Percentiles rank a stretch among this genome's conserved stretches.
Conservation (phyloP, 2,113 vertebrate genomes). For the Chrysochloris asiatica region DNA sequence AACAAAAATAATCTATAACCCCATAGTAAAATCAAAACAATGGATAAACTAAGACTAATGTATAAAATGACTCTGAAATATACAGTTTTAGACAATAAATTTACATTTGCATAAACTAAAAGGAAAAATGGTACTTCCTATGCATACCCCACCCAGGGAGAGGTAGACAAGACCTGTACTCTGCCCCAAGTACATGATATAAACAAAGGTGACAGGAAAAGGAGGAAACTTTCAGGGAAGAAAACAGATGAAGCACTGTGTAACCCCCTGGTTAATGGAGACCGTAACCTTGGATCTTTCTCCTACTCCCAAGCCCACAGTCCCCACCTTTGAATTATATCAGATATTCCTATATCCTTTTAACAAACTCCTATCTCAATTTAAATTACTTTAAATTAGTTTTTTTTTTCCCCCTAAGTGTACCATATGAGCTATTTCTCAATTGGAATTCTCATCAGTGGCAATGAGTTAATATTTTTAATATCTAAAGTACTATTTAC, state of each 20-base stretch:
- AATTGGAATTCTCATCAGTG: background rate
- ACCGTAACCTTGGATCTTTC: background rate
- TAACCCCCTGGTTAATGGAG: background rate
- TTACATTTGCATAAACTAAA: conserved; percentile 20
- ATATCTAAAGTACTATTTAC: conserved; percentile 22
- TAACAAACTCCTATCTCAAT: background rate
- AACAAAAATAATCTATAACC: conserved; percentile 31
- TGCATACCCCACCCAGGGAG: background rate
- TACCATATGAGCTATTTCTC: conserved; percentile 7
- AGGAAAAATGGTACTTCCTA: background rate
- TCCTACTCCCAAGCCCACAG: background rate
- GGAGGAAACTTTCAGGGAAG: background rate
- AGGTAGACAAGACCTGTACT: background rate
- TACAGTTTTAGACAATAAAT: background rate
- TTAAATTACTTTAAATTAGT: conserved; percentile 44
- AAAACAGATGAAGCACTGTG: background rate
- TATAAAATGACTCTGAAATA: conserved; percentile 36
- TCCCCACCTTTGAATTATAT: conserved; percentile 26
- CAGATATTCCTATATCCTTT: background rate
- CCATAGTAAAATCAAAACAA: conserved; percentile 11
- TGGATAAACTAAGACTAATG: background rate
- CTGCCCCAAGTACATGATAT: background rate
- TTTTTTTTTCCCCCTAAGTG: background rate
- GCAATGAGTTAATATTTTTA: conserved; percentile 37
- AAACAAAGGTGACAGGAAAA: background rate